Percentiles rank a stretch among this genome's conserved stretches.
Evolutionary conservation across 1,140 invertebrate species (phyloP).

Genomic region (Acromyrmex heyeri): DNA sequence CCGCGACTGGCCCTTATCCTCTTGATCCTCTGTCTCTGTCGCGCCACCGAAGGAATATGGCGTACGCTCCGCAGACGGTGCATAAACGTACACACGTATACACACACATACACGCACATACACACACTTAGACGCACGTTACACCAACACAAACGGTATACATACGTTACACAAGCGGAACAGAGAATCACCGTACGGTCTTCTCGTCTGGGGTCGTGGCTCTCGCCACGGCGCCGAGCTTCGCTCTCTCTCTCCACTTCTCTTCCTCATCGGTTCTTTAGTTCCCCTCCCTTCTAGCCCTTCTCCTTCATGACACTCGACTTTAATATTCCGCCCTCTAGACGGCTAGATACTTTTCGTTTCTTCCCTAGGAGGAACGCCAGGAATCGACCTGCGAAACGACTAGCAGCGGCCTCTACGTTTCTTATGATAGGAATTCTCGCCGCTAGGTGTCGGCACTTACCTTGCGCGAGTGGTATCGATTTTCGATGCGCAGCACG

Average conservation of each 20-base stretch:
- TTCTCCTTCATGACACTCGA: background rate
- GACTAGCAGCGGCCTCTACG: background rate
- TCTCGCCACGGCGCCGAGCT: conserved; percentile 36
- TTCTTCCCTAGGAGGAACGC: conserved; percentile 41
- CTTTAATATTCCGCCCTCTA: background rate
- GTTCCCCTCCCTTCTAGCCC: background rate
- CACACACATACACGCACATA: background rate
- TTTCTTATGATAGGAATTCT: background rate
- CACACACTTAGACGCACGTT: conserved; percentile 38
- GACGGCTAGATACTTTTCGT: conserved; percentile 41
- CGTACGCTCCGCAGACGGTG: conserved; percentile 62
- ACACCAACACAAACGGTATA: conserved; percentile 45
- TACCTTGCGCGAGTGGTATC: conserved; percentile 11
- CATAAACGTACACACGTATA: conserved; percentile 31
- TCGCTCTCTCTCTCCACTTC: conserved; percentile 27
- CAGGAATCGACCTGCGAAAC: background rate
- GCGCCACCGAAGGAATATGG: conserved; percentile 67
- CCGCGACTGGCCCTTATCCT: background rate
- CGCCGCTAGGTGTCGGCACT: conserved; percentile 31
- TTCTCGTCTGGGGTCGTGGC: conserved; percentile 58
- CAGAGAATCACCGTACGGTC: background rate
- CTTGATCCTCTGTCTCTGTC: conserved; percentile 24
- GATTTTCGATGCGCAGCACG: conserved; percentile 43
- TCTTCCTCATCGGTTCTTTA: conserved; percentile 2
- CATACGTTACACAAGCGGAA: conserved; percentile 17